These are phyloP conservation scores for Neomorphus geoffroyi DNA, from an alignment of 2,797 vertebrate genomes.

Conservation along the genomic window DNA sequence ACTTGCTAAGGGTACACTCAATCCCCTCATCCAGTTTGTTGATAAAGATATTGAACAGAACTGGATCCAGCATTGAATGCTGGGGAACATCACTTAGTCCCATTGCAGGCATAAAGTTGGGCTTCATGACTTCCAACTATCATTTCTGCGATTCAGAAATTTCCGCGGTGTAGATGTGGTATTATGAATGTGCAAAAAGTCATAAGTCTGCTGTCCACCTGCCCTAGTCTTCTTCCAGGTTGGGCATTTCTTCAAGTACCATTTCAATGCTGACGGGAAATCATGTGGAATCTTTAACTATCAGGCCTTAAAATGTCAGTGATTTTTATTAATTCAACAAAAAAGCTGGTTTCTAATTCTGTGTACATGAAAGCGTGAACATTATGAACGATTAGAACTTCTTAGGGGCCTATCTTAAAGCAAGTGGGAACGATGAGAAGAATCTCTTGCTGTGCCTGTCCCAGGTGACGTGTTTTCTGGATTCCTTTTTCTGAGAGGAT, in stretches of 20 bases:
- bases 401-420: not conserved
- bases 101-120: no score
- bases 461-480: not conserved
- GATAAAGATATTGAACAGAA: no score
- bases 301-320: not conserved
- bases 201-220: not conserved
- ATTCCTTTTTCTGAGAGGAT: no score
- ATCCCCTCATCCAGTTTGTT: no score
- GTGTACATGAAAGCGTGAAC: not conserved
- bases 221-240: not conserved
- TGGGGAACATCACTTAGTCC: no score
- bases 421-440: not conserved
- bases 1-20: no score
- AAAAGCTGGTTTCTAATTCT: not conserved
- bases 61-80: no score
- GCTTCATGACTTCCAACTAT: not conserved
- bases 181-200: no score
- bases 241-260: not conserved
- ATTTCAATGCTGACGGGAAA: not conserved
- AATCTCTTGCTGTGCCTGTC: not conserved
- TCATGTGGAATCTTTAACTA: not conserved
- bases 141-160: not conserved
- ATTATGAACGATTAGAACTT: not conserved
- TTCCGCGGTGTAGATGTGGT: not conserved
- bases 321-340: not conserved